Conservation (phyloP, 2,797 vertebrate species). For the Lophius americanus region DNA sequence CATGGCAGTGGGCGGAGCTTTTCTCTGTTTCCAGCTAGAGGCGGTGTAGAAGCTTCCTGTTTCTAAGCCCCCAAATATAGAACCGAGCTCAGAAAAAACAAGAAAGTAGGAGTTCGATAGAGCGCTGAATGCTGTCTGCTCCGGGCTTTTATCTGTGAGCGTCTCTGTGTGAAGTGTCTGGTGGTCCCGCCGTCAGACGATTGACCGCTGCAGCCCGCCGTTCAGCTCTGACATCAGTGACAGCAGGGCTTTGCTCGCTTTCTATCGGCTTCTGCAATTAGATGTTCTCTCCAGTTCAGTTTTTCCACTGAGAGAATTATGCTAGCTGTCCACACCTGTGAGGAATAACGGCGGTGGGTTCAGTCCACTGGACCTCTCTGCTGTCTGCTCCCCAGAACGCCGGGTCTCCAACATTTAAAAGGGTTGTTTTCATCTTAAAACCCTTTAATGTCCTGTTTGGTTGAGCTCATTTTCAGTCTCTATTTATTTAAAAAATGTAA, state of each 20-base stretch:
- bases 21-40: neutral
- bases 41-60: neutral
- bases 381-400: constrained; percentile 21
- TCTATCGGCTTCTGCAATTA: neutral
- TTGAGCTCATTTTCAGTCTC: too few species aligned
- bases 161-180: constrained; percentile 4
- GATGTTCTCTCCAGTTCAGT: neutral
- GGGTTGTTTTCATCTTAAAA: neutral
- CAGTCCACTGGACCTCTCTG: constrained; percentile 8
- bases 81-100: too few species aligned
- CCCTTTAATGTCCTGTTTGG: too few species aligned
- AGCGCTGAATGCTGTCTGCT: neutral
- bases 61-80: too few species aligned
- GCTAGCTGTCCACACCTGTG: constrained; percentile 19
- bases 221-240: constrained; percentile 1
- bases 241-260: neutral
- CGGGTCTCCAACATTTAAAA: constrained; percentile 15
- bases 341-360: constrained; percentile 41
- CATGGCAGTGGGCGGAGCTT: too few species aligned
- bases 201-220: constrained; percentile 1
- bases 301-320: constrained; percentile 20
- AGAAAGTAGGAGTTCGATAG: neutral
- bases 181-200: neutral
- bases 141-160: neutral
- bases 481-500: too few species aligned